A percentile compares a stretch with the other conserved stretches of the same genome.
phyloP scores from a whole-genome alignment of 2,888 invertebrate genomes.

The Pherbina coryleti region DNA sequence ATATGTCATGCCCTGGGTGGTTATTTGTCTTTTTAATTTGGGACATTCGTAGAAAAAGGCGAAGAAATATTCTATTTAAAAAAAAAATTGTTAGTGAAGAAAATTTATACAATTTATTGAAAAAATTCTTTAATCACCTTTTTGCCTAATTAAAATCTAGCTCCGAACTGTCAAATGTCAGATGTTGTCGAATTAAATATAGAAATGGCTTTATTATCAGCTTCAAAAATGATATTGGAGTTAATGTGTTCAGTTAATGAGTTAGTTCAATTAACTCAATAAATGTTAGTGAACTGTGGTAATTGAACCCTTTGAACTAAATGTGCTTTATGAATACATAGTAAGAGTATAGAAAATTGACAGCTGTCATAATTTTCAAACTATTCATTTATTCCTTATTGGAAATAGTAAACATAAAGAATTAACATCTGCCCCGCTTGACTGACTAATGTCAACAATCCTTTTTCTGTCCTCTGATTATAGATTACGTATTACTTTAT shows the following conservation, averaged over 20 bases:
- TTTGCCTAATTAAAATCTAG: not conserved
- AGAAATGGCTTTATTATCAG: too few species aligned
- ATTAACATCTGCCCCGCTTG: too few species aligned
- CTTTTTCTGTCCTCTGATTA: not conserved
- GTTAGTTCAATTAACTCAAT: too few species aligned
- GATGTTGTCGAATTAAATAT: not conserved
- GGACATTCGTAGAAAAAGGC: not conserved
- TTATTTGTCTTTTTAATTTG: constrained; percentile 20
- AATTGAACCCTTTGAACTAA: too few species aligned
- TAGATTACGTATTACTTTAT: not conserved
- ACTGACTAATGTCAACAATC: too few species aligned
- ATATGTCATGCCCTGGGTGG: constrained; percentile 14
- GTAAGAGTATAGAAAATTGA: not conserved
- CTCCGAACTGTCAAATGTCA: not conserved
- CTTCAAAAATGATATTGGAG: too few species aligned
- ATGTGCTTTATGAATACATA: too few species aligned
- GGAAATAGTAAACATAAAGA: too few species aligned
- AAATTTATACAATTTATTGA: too few species aligned
- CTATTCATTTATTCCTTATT: not conserved
- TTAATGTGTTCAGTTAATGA: too few species aligned
- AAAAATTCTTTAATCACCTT: not conserved
- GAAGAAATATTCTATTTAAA: not conserved
- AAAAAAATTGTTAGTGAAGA: too few species aligned
- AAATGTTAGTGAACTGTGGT: too few species aligned
- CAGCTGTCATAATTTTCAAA: not conserved